Percentiles rank a stretch among this genome's conserved stretches.
Conservation (phyloP, 1,140 invertebrate species). For the Dryas iulia region DNA sequence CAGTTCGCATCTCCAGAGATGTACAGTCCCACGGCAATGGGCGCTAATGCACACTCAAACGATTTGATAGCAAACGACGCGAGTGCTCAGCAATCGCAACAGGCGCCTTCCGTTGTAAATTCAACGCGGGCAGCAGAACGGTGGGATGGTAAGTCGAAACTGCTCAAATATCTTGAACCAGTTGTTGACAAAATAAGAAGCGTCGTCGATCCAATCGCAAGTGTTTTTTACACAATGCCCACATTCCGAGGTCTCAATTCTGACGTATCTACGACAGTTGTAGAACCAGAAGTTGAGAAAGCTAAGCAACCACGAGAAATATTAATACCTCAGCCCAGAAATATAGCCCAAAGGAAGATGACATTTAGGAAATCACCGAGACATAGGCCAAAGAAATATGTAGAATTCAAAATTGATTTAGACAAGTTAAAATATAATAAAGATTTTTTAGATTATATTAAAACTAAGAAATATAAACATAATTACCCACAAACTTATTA, state of each 20-base stretch:
- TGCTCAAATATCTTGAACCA: constrained; percentile 70
- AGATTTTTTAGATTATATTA: constrained; percentile 67
- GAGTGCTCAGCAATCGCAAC: constrained; percentile 77
- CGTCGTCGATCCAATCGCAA: constrained; percentile 64
- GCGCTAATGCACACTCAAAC: constrained; percentile 57
- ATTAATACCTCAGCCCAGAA: constrained; percentile 63
- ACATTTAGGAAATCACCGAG: constrained; percentile 46
- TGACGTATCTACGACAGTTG: constrained; percentile 50
- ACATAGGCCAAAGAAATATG: constrained; percentile 65
- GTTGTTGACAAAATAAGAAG: constrained; percentile 59
- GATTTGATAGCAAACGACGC: constrained; percentile 70
- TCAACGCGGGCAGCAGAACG: constrained; percentile 70
- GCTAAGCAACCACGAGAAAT: constrained; percentile 56
- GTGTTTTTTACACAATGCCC: constrained; percentile 66
- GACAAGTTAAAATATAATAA: constrained; percentile 67
- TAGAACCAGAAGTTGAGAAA: constrained; percentile 50
- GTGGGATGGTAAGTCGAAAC: constrained; percentile 79
- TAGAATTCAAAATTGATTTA: constrained; percentile 66
- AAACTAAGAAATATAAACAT: constrained; percentile 72
- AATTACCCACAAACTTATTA: constrained; percentile 72
- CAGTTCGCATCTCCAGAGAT: constrained; percentile 72
- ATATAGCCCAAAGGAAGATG: constrained; percentile 69
- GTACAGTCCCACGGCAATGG: constrained; percentile 66
- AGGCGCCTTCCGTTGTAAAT: constrained; percentile 67
- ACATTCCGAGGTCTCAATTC: constrained; percentile 63